A percentile compares a stretch with the other conserved stretches of the same genome.
These are phyloP conservation scores for Heterodera filipjevi DNA, from an alignment of 2,888 invertebrate species.

Conservation along the genomic window DNA sequence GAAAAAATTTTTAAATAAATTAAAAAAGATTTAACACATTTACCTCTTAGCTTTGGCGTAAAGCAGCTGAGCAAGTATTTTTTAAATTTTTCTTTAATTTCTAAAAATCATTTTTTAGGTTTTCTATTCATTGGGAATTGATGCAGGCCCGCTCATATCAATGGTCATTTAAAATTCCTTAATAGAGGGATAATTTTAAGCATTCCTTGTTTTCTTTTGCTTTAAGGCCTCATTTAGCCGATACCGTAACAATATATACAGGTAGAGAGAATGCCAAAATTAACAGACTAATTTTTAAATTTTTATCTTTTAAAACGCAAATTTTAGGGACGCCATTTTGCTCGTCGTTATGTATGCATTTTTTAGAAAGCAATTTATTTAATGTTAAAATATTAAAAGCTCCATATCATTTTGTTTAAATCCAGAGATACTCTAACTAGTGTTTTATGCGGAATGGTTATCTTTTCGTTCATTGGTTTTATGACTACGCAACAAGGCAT, in stretches of 20 bases:
- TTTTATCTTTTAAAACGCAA: neutral
- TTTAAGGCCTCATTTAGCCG: conserved; percentile 48
- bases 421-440: conserved; percentile 57
- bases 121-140: conserved; percentile 68
- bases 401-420: neutral
- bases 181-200: too few species aligned
- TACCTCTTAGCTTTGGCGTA: conserved; percentile 64
- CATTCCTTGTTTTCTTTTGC: neutral
- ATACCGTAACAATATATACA: conserved; percentile 61
- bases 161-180: conserved; percentile 48
- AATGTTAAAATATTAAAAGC: neutral
- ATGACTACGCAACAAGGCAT: conserved; percentile 49
- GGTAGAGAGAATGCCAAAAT: neutral
- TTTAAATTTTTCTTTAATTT: neutral
- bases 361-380: too few species aligned
- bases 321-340: conserved; percentile 52
- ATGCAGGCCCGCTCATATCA: conserved; percentile 59
- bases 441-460: conserved; percentile 59
- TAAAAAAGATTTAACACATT: conserved; percentile 16
- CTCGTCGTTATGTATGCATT: conserved; percentile 57
- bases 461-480: conserved; percentile 61
- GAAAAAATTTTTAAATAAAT: conserved; percentile 24
- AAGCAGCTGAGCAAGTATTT: conserved; percentile 22
- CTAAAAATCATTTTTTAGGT: conserved; percentile 56
- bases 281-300: neutral